Evolutionary conservation across 2,113 vertebrate genomes (phyloP).

Genomic region (Equus quagga): DNA sequence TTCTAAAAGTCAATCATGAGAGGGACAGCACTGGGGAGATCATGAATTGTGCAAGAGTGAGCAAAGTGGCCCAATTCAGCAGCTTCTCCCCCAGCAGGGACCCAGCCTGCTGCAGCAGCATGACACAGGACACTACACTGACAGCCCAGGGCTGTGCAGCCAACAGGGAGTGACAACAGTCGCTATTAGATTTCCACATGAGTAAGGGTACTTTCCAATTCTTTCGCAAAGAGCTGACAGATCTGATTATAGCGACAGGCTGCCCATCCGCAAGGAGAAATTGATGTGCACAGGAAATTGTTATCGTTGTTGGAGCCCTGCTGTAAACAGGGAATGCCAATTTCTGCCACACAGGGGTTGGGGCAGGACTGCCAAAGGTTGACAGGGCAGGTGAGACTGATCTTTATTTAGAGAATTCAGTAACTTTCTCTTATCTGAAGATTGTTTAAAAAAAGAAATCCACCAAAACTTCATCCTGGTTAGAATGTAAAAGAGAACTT

Average conservation of each 20-base stretch:
- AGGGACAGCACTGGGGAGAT: not conserved
- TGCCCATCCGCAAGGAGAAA: conserved; percentile 21
- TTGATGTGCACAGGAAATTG: conserved; percentile 58
- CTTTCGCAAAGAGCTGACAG: conserved; percentile 66
- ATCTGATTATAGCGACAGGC: conserved; percentile 60
- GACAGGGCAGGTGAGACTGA: not conserved
- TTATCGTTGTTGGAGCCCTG: not conserved
- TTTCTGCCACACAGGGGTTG: not conserved
- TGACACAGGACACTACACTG: not conserved
- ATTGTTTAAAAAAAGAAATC: conserved; percentile 28
- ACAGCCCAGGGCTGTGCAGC: not conserved
- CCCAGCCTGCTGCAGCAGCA: not conserved
- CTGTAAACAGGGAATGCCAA: not conserved
- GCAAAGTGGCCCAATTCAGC: not conserved
- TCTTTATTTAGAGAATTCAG: conserved; percentile 48
- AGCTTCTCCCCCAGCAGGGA: not conserved
- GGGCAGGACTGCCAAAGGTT: not conserved
- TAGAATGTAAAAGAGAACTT: conserved; percentile 55
- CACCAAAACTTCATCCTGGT: conserved; percentile 26
- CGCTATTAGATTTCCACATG: conserved; percentile 55
- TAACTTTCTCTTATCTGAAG: conserved; percentile 37
- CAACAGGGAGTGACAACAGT: conserved; percentile 51
- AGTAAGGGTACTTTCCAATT: conserved; percentile 47
- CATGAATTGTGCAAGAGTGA: not conserved
- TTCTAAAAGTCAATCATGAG: not conserved